Evolutionary conservation across 2,797 vertebrate species (phyloP), one percentile per base, ranked within the genome.

Genomic region (Squalus acanthias): DNA sequence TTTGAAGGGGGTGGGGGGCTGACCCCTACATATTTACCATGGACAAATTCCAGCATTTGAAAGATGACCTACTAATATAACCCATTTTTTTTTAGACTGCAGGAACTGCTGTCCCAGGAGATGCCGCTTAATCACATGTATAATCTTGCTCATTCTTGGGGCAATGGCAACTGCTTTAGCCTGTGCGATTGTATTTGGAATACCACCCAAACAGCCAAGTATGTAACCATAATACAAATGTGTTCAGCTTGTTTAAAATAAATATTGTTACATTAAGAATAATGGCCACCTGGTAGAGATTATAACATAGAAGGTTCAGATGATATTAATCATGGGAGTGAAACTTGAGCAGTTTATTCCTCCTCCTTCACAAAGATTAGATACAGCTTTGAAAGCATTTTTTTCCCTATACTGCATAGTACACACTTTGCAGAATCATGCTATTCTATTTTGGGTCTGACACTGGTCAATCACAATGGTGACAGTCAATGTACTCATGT

Each of bases 171-270:
- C 95, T 50, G 91, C 46, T 7, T 96, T 92, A 7, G 29, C 96
- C 65, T 95, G 97, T 92, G 97, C 91, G 39, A 95, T 97, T 85
- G 96, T 89, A 82, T 96, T 97, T 63, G 96, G 97, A 95, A 96
- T 96, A 72, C 96, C 96, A 87, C 29, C 87, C 24, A 97, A 96
- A 96, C 87, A 96, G 65, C 82, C 91, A 96, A 57, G 96, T 97
- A 96, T 13, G 96, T 89, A 22, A 87, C 67, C 69, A 60, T 95
- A 72, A 95, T 76, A 74, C 33, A 95, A 95, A 95, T 95, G 46
- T 95, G 72, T 95, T 95, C 69, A 76, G 70, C 69, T 72, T 72
- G 69, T 53, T 95, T 95, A 95, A 95, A 72, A 53, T 95, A 95
- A 72, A 76, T 95, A 76, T 76, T 95, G 50, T 72, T 76, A 95